These are phyloP conservation scores for Ophraella communa DNA, from an alignment of 2,888 invertebrate genomes.

Conservation along the genomic window DNA sequence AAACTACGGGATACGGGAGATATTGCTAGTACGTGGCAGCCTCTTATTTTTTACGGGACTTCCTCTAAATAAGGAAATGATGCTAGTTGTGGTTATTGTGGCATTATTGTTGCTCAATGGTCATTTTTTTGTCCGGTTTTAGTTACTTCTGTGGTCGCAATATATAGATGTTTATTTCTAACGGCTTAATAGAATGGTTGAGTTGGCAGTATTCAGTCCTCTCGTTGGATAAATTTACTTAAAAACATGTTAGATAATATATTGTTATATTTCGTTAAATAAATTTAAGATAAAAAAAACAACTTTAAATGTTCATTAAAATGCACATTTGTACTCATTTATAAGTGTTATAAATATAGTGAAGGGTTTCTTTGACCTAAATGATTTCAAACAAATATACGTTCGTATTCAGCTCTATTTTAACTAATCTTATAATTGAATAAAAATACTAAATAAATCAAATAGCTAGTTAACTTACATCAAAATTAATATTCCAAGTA, in stretches of 20 bases:
- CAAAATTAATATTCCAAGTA: too few species aligned
- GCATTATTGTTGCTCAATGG: neutral
- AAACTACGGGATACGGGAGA: slow-evolving; percentile 26
- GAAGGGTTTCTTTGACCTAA: too few species aligned
- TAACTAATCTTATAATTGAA: too few species aligned
- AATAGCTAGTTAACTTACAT: too few species aligned
- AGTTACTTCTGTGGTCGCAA: neutral
- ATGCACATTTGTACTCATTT: too few species aligned
- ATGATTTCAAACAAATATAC: too few species aligned
- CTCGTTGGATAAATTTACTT: neutral
- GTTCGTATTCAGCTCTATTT: too few species aligned
- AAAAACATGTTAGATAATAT: neutral
- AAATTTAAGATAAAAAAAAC: too few species aligned
- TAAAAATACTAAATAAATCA: too few species aligned
- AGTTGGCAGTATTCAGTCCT: neutral
- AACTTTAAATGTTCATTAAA: too few species aligned
- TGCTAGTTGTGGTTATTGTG: neutral
- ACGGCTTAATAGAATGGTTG: neutral
- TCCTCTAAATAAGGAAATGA: neutral
- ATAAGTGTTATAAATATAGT: too few species aligned
- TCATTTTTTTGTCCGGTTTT: neutral
- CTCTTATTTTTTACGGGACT: neutral
- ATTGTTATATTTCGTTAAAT: neutral
- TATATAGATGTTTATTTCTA: neutral
- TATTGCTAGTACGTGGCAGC: slow-evolving; percentile 4